phyloP scores from a whole-genome alignment of 2,113 vertebrate genomes.

The Periophthalmodon schlosseri region DNA sequence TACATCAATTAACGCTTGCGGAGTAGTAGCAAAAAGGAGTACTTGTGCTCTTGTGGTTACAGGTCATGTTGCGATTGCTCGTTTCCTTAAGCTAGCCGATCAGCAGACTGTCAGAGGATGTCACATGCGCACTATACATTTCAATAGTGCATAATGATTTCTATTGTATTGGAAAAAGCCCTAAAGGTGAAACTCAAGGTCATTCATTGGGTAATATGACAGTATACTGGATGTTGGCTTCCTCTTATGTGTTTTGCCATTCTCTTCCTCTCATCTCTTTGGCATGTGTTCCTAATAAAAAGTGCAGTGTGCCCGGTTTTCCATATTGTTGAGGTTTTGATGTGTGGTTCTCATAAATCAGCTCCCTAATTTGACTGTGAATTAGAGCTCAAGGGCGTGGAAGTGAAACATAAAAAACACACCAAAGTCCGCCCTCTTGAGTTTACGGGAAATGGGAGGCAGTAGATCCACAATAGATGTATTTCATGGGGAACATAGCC shows the following conservation, averaged over 20 bases:
- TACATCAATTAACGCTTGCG: constrained; percentile 36
- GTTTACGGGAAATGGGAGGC: constrained; percentile 73
- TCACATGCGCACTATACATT: constrained; percentile 5
- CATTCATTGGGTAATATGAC: constrained; percentile 17
- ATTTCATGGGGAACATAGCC: constrained; percentile 51
- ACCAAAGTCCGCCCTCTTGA: constrained; percentile 58
- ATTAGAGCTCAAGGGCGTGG: constrained; percentile 50
- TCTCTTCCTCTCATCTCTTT: constrained; percentile 54
- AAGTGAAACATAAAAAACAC: constrained; percentile 32
- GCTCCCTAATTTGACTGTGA: constrained; percentile 69
- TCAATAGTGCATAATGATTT: constrained; percentile 23
- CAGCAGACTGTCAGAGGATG: constrained; percentile 20
- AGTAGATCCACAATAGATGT: constrained; percentile 38
- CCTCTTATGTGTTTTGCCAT: constrained; percentile 26
- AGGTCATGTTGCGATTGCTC: constrained; percentile 9
- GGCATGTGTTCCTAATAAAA: constrained; percentile 73
- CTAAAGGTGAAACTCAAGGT: constrained; percentile 21
- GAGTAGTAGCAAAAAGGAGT: constrained; percentile 32
- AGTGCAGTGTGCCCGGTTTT: constrained; percentile 65
- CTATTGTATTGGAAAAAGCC: constrained; percentile 9
- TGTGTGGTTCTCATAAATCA: constrained; percentile 73
- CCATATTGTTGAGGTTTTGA: constrained; percentile 71
- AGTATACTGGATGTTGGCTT: constrained; percentile 31
- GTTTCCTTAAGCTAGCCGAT: constrained; percentile 23
- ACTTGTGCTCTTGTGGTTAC: constrained; percentile 25